These are phyloP conservation scores for Xanthorhoe designata DNA, from an alignment of 2,888 invertebrate genomes.

Conservation along the genomic window DNA sequence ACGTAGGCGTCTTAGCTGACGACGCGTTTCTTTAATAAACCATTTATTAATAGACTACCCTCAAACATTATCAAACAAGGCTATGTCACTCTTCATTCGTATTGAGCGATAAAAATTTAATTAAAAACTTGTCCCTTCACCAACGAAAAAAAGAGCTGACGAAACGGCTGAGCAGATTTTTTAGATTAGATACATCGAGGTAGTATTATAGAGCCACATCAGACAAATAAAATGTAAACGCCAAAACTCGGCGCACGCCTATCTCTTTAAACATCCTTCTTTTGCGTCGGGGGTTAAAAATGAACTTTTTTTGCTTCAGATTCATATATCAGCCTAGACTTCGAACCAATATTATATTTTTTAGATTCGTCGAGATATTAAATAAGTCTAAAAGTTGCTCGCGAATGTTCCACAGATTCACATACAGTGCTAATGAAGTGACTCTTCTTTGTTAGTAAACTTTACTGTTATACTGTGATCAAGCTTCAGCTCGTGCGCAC, in stretches of 20 bases:
- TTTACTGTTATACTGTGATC: slow-evolving; percentile 10
- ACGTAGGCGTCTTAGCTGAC: slow-evolving; percentile 54
- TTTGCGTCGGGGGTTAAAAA: too few relatives aligned
- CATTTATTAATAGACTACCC: slow-evolving; percentile 56
- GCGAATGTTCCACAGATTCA: slow-evolving; percentile 4
- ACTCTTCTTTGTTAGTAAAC: slow-evolving; percentile 1
- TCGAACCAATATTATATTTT: neutral
- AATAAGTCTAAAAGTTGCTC: slow-evolving; percentile 16
- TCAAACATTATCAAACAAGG: slow-evolving; percentile 40
- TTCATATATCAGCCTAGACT: slow-evolving; percentile 11
- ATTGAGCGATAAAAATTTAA: neutral
- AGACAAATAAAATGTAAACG: too few relatives aligned
- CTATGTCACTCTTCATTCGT: slow-evolving; percentile 15
- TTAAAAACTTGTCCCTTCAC: too few relatives aligned
- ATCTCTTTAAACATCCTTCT: too few relatives aligned
- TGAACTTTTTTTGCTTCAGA: slow-evolving; percentile 17
- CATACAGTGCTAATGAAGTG: neutral
- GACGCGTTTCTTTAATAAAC: slow-evolving; percentile 51
- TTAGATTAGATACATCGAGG: too few relatives aligned
- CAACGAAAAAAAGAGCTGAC: too few relatives aligned
- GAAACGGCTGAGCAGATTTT: too few relatives aligned
- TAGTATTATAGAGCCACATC: too few relatives aligned
- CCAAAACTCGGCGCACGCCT: too few relatives aligned
- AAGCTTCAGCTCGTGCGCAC: slow-evolving; percentile 53
- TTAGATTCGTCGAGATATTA: slow-evolving; percentile 5